Percentiles rank a stretch among this genome's conserved stretches.
Conservation (phyloP, 2,113 vertebrate species). For the Thamnaconus septentrionalis region DNA sequence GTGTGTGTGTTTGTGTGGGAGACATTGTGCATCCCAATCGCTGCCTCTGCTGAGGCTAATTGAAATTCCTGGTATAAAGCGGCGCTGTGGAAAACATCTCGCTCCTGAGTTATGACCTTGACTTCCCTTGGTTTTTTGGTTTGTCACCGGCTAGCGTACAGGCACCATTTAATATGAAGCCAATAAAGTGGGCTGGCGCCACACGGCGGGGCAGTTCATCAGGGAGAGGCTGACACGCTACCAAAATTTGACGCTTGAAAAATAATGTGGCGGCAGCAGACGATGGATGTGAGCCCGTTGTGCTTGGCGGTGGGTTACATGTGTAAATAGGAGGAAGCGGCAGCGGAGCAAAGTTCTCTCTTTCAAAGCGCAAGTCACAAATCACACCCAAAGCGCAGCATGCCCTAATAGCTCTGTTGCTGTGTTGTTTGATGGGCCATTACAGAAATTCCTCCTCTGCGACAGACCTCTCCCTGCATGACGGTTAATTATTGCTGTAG, state of each 20-base stretch:
- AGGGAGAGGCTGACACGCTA: background rate
- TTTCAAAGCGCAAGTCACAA: slow-evolving; percentile 10
- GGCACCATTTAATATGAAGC: slow-evolving; percentile 35
- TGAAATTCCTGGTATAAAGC: slow-evolving; percentile 39
- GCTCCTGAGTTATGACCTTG: slow-evolving; percentile 37
- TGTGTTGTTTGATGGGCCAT: slow-evolving; percentile 18
- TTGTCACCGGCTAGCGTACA: background rate
- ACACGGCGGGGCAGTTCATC: slow-evolving; percentile 10
- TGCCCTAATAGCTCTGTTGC: slow-evolving; percentile 30
- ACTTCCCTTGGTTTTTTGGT: slow-evolving; percentile 4
- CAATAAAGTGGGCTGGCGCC: slow-evolving; percentile 10
- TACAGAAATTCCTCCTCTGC: slow-evolving; percentile 18
- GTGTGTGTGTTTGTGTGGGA: background rate
- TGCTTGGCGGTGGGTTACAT: slow-evolving; percentile 6
- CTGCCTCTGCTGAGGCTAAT: slow-evolving; percentile 24
- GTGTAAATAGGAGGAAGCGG: background rate
- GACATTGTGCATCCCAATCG: slow-evolving; percentile 13
- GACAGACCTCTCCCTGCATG: slow-evolving; percentile 12
- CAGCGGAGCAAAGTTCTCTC: slow-evolving; percentile 11
- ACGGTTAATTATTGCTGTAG: slow-evolving; percentile 25
- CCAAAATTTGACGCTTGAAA: slow-evolving; percentile 3
- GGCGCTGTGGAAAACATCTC: slow-evolving; percentile 22
- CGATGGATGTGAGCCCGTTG: slow-evolving; percentile 2
- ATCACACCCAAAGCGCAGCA: slow-evolving; percentile 20
- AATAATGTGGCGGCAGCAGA: background rate